phyloP scores from a whole-genome alignment of 2,113 vertebrate genomes.

The Ciconia maguari region DNA sequence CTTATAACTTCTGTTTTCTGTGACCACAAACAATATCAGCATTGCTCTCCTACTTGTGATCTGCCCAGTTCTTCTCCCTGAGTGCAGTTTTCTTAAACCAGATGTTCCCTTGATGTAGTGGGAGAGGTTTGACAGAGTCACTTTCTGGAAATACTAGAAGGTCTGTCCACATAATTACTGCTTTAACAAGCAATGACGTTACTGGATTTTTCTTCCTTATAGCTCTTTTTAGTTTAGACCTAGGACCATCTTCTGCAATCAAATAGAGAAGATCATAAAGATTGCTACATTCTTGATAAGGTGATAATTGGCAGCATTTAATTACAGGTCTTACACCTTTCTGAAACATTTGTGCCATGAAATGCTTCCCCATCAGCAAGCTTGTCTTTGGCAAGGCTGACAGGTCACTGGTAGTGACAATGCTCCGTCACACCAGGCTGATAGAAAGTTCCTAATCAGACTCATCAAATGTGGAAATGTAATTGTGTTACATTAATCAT shows the following conservation, averaged over 20 bases:
- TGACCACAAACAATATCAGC: not conserved
- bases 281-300: not conserved
- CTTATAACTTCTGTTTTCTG: not conserved
- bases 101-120: not conserved
- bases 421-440: not conserved
- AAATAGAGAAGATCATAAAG: not conserved
- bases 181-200: not conserved
- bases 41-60: not conserved
- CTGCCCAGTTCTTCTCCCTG: not conserved
- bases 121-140: not conserved
- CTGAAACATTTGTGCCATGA: not conserved
- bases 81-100: not conserved
- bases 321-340: not conserved
- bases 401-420: not conserved
- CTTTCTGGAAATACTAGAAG: not conserved
- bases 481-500: conserved; percentile 83
- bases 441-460: conserved; percentile 53
- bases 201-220: not conserved
- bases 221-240: not conserved
- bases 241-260: not conserved
- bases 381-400: not conserved
- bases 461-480: conserved; percentile 66
- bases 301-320: not conserved
- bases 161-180: not conserved
- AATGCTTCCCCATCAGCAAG: not conserved